phyloP scores from a whole-genome alignment of 2,888 invertebrate genomes.

The Prosapia bicincta region DNA sequence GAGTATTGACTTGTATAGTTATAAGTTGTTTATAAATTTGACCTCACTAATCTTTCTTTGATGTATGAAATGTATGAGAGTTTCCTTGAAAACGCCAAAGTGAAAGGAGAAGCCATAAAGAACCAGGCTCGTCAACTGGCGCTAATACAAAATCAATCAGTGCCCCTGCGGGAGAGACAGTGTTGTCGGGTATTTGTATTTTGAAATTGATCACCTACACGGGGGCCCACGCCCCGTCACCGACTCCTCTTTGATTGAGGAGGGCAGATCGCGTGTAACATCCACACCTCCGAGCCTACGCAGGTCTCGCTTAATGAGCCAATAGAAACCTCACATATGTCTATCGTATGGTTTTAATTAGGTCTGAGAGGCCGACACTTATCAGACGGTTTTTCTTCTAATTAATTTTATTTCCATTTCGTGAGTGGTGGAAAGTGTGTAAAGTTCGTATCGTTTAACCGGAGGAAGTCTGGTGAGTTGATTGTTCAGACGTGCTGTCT shows the following conservation, averaged over 20 bases:
- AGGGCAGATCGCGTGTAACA: background rate
- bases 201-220: background rate
- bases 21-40: no score
- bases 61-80: no score
- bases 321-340: background rate
- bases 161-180: background rate
- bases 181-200: background rate
- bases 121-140: background rate
- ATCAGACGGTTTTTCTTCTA: no score
- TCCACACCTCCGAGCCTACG: background rate
- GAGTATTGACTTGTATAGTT: no score
- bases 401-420: no score
- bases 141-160: background rate
- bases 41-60: no score
- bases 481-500: no score
- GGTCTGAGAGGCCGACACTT: background rate
- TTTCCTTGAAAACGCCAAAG: no score
- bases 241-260: background rate
- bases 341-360: background rate
- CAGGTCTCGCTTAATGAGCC: background rate
- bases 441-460: no score
- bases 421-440: no score
- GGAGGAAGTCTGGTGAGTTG: no score
- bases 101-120: background rate
- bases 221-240: background rate